phyloP scores from a whole-genome alignment of 1,140 invertebrate species.

The Diorhabda sublineata region DNA sequence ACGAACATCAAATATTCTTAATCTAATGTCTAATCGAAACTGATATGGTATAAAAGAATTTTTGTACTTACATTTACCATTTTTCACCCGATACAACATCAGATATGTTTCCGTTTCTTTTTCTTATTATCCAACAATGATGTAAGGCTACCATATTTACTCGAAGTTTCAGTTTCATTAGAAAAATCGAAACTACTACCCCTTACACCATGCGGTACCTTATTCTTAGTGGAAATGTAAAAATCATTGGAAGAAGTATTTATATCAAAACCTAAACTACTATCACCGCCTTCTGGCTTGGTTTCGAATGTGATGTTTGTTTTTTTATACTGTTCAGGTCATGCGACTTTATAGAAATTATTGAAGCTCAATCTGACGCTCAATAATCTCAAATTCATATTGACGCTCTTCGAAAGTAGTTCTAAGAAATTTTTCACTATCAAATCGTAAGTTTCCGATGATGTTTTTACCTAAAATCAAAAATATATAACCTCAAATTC shows the following conservation, averaged over 20 bases:
- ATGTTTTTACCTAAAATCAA: conserved; percentile 51
- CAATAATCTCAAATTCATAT: conserved; percentile 77
- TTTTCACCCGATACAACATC: conserved; percentile 44
- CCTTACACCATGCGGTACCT: background rate
- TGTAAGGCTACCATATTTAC: conserved; percentile 40
- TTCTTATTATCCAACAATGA: conserved; percentile 29
- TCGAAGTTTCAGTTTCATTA: conserved; percentile 16
- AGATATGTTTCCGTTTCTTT: conserved; percentile 38
- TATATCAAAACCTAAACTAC: background rate
- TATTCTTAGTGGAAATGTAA: background rate
- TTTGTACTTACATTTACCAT: background rate
- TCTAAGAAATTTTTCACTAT: conserved; percentile 50
- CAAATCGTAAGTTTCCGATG: conserved; percentile 62
- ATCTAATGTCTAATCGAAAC: no score
- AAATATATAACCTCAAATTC: background rate
- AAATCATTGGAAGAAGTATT: conserved; percentile 6
- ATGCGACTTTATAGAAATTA: conserved; percentile 71
- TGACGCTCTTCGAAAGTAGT: conserved; percentile 47
- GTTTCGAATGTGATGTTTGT: conserved; percentile 3
- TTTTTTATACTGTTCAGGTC: conserved; percentile 28
- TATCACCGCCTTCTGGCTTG: background rate
- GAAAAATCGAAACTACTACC: conserved; percentile 4
- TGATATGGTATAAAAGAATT: no score
- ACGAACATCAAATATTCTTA: no score
- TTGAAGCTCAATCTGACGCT: conserved; percentile 90